Percentiles rank a stretch among this genome's conserved stretches.
phyloP scores from a whole-genome alignment of 1,140 invertebrate genomes.

The silkworm (Bombyx mori) region DNA sequence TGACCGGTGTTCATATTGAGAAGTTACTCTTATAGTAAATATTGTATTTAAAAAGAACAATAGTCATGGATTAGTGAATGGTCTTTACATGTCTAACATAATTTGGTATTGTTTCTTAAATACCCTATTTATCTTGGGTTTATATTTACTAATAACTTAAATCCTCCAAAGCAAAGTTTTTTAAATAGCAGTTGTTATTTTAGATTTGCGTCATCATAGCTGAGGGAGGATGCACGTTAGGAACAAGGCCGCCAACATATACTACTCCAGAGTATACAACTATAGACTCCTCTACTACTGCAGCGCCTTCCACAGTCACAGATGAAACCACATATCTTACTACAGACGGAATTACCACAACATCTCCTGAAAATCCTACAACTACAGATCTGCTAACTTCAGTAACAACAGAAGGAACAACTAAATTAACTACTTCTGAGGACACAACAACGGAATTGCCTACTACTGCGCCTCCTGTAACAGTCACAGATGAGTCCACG shows the following conservation, averaged over 20 bases:
- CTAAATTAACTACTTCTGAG: not conserved
- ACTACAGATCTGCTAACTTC: not conserved
- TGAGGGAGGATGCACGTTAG: slow-evolving; percentile 11
- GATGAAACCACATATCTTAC: not conserved
- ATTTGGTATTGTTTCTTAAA: too few species aligned
- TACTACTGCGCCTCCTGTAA: not conserved
- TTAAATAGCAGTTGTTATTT: not conserved
- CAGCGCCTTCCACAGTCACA: not conserved
- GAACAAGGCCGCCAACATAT: not conserved
- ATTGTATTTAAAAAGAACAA: too few species aligned
- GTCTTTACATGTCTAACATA: too few species aligned
- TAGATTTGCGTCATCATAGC: slow-evolving; percentile 8
- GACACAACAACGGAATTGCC: not conserved
- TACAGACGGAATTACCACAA: not conserved
- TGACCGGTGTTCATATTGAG: too few species aligned
- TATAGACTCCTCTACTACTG: not conserved
- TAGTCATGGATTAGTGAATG: too few species aligned
- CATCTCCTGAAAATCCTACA: not conserved
- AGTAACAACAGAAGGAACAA: not conserved
- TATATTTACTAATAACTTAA: too few species aligned
- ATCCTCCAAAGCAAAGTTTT: too few species aligned
- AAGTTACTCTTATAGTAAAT: too few species aligned
- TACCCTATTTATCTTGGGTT: too few species aligned
- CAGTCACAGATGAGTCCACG: not conserved
- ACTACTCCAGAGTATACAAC: not conserved